These are phyloP conservation scores for Pseudanteris insignis DNA, from an alignment of 2,888 invertebrate species.

Conservation along the genomic window DNA sequence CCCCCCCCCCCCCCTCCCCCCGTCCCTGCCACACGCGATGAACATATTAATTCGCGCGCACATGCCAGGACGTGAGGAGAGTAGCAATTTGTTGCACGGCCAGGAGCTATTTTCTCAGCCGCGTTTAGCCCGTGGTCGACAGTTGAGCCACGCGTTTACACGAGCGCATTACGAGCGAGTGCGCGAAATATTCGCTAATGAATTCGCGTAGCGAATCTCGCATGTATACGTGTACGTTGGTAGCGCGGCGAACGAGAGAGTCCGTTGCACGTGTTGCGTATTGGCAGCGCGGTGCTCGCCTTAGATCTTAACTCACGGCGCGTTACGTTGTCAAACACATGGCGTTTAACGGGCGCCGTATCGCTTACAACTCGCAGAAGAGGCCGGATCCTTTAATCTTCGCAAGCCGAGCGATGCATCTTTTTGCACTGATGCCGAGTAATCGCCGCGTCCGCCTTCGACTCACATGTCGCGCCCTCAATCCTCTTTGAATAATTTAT, in stretches of 20 bases:
- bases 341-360: slow-evolving; percentile 61
- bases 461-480: slow-evolving; percentile 7
- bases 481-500: slow-evolving; percentile 40
- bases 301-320: slow-evolving; percentile 59
- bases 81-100: slow-evolving; percentile 32
- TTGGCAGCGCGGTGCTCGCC: slow-evolving; percentile 50
- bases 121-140: slow-evolving; percentile 5
- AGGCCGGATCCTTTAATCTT: slow-evolving; percentile 57
- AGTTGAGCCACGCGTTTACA: slow-evolving; percentile 6
- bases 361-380: slow-evolving; percentile 52
- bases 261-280: slow-evolving; percentile 58
- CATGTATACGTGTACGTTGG: slow-evolving; percentile 33
- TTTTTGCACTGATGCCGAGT: slow-evolving; percentile 54
- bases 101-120: slow-evolving; percentile 22
- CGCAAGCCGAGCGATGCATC: slow-evolving; percentile 47
- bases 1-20: too few species aligned
- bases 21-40: too few species aligned
- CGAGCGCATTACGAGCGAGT: background rate
- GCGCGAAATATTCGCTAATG: slow-evolving; percentile 32
- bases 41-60: slow-evolving; percentile 20
- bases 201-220: slow-evolving; percentile 36
- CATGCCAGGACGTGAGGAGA: slow-evolving; percentile 22
- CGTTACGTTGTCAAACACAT: slow-evolving; percentile 64
- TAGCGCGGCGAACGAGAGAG: slow-evolving; percentile 49
- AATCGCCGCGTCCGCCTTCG: slow-evolving; percentile 41